A percentile compares a stretch with the other conserved stretches of the same genome.
Evolutionary conservation across 92 coral and sea anemone genomes (phyloP).

Genomic region (Palythoa grandiflora): DNA sequence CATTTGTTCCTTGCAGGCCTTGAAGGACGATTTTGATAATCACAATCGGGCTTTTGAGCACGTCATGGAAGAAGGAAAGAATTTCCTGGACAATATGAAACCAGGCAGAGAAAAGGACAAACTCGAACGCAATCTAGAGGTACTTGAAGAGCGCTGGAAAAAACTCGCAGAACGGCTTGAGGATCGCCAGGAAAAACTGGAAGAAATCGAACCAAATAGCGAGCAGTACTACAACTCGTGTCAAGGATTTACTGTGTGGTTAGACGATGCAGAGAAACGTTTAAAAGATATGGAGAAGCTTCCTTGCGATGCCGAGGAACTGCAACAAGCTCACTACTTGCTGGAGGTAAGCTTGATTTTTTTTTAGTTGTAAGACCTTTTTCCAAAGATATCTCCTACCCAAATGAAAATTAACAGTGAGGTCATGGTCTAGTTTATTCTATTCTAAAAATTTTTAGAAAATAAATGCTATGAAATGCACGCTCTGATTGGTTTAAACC

Average conservation of each 20-base stretch:
- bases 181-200: constrained; percentile 70
- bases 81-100: constrained; percentile 71
- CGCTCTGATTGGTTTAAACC: too few relatives aligned
- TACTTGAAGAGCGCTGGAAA: constrained; percentile 81
- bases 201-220: constrained; percentile 83
- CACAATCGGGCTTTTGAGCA: constrained; percentile 83
- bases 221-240: constrained; percentile 69
- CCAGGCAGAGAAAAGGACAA: constrained; percentile 86
- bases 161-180: constrained; percentile 65
- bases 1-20: constrained; percentile 50
- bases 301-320: constrained; percentile 81
- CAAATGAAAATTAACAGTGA: too few relatives aligned
- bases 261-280: constrained; percentile 84
- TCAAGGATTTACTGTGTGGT: constrained; percentile 84
- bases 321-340: constrained; percentile 73
- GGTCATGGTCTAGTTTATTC: too few relatives aligned
- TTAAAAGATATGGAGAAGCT: constrained; percentile 73
- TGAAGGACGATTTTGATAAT: constrained; percentile 78
- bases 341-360: constrained; percentile 77
- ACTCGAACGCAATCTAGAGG: constrained; percentile 74
- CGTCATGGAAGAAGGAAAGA: constrained; percentile 81
- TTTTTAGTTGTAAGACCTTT: background rate
- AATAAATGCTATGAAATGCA: too few relatives aligned
- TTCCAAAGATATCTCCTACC: too few relatives aligned
- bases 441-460: too few relatives aligned